Evolutionary conservation across 2,113 vertebrate species (phyloP).

Genomic region (Lophura nycthemera): DNA sequence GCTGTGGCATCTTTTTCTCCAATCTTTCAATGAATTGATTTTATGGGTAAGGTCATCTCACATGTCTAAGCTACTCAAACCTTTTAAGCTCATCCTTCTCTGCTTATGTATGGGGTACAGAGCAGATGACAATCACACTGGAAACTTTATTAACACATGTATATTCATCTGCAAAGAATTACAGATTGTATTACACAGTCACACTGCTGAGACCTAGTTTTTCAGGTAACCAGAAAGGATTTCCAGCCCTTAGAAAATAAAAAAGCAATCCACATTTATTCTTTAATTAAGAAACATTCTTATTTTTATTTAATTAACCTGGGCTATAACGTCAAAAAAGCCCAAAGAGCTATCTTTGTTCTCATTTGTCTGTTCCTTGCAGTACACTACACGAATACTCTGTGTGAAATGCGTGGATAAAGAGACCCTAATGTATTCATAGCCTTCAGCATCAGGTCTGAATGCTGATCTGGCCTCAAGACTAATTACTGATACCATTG

Average conservation of each 20-base stretch:
- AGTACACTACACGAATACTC: neutral
- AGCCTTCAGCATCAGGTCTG: neutral
- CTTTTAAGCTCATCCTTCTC: neutral
- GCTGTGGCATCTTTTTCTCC: neutral
- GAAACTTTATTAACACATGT: neutral
- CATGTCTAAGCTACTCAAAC: neutral
- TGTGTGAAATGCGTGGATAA: neutral
- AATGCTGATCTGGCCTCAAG: neutral
- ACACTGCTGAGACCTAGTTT: neutral
- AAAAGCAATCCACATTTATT: neutral
- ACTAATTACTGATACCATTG: neutral
- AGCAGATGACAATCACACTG: neutral
- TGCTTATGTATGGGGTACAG: neutral
- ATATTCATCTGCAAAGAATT: neutral
- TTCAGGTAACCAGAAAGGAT: conserved; percentile 16
- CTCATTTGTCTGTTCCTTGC: neutral
- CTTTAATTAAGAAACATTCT: conserved; percentile 70
- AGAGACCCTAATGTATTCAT: neutral
- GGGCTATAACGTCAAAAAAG: conserved; percentile 33
- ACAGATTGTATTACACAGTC: neutral
- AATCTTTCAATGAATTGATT: neutral
- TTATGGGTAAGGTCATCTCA: neutral
- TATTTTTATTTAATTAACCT: conserved; percentile 65
- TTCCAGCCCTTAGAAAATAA: neutral
- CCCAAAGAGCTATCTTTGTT: neutral